Percentiles rank a stretch among this genome's conserved stretches.
Conservation (phyloP, 1,140 invertebrate genomes). For the Dolichoris vasculosae region DNA sequence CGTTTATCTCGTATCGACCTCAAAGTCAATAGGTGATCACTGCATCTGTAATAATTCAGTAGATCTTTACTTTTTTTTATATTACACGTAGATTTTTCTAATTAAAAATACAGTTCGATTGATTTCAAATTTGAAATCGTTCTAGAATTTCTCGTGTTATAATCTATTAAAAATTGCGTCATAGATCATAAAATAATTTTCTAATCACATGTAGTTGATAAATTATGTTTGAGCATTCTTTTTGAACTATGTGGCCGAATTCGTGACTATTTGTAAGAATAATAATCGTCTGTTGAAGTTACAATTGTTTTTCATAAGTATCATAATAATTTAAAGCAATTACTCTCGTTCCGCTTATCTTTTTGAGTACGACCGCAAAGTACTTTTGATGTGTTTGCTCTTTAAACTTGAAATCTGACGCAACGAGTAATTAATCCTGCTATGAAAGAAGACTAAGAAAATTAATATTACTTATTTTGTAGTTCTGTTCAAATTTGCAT, state of each 20-base stretch:
- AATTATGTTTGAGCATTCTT: background rate
- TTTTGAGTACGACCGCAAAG: background rate
- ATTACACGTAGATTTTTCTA: too few species aligned
- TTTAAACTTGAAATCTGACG: background rate
- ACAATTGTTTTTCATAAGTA: background rate
- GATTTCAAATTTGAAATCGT: too few species aligned
- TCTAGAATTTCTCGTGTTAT: too few species aligned
- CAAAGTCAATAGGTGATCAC: too few species aligned
- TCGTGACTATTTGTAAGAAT: background rate
- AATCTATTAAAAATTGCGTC: too few species aligned
- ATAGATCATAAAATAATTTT: too few species aligned
- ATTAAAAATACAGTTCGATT: too few species aligned
- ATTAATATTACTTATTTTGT: background rate
- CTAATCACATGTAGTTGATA: background rate
- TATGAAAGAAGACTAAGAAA: background rate
- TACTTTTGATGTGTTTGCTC: background rate
- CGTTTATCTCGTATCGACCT: too few species aligned
- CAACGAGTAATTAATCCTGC: background rate
- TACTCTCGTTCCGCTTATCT: background rate
- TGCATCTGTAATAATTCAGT: too few species aligned
- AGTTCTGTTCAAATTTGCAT: background rate
- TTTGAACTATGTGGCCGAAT: background rate
- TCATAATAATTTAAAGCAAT: background rate
- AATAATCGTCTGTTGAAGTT: background rate
- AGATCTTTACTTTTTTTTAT: too few species aligned